Evolutionary conservation across 1,140 invertebrate genomes (phyloP), one percentile per base, ranked within the genome.

Genomic region (Philaenus spumarius): DNA sequence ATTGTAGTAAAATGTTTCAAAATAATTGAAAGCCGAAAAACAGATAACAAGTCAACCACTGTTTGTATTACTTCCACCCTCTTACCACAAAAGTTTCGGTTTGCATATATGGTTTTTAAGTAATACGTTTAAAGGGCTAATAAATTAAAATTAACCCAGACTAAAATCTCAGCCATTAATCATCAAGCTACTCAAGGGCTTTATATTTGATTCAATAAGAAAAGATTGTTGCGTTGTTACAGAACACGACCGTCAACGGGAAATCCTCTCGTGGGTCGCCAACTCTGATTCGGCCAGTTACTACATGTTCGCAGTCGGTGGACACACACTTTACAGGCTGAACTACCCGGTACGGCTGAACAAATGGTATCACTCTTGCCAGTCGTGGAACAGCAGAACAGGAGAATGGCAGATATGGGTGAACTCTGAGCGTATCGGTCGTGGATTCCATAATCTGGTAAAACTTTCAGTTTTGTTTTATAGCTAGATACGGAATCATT

Each of bases 361-460:
- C 72, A 80, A 83, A 70, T 91, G 88, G 88, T 90, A 90, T 73
- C 88, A 91, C 71, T 82, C 85, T 12, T 91, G 88, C 67, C 83
- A 87, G 64, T 89, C 87, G 53, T 91, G 88, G 88, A 91, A 90
- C 69, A 87, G 87, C 23, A 84, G 82, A 65, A 88, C 87, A 11
- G 88, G 87, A 42, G 87, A 91, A 72, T 91, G 88, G 88, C 87
- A 90, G 73, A 82, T 90, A 53, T 90, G 87, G 87, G 82, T 91
- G 43, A 88, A 90, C 70, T 82, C 83, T 23, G 87, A 90, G 69
- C 77, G 87, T 61, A 86, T 90, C 22, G 87, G 87, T 59, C 78
- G 87, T 67, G 88, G 88, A 52, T 90, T 87, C 72, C 83, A 90
- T 72, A 90, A 90, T 71, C 80, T 87, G 75, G 87, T 90, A 75